Conservation (phyloP, 2,888 invertebrate genomes). For the Muscina levida region DNA sequence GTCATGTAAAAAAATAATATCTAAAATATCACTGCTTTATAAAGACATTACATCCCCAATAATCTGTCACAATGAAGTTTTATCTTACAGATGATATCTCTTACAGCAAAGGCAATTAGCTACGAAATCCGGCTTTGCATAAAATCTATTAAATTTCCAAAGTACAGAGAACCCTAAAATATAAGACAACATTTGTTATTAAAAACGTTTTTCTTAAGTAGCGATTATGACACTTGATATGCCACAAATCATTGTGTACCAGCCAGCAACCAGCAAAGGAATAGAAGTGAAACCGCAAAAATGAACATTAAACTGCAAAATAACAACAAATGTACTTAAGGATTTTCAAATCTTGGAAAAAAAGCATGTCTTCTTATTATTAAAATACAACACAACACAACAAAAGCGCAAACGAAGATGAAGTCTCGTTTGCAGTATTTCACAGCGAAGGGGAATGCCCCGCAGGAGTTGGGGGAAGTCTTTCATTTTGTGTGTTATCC, state of each 20-base stretch:
- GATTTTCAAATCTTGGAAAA: constrained; percentile 32
- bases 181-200: constrained; percentile 44
- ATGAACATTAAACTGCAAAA: constrained; percentile 36
- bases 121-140: constrained; percentile 49
- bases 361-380: constrained; percentile 48
- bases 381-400: constrained; percentile 43
- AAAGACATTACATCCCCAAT: neutral
- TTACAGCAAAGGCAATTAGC: constrained; percentile 15
- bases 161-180: constrained; percentile 25
- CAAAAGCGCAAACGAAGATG: constrained; percentile 23
- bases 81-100: neutral
- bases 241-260: constrained; percentile 60
- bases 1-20: no score
- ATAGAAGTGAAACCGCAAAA: constrained; percentile 38
- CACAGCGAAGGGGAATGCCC: constrained; percentile 9
- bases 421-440: constrained; percentile 2
- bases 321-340: constrained; percentile 54
- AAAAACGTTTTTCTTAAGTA: constrained; percentile 62
- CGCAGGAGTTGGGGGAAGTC: constrained; percentile 15
- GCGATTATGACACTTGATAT: constrained; percentile 66
- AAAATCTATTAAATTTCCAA: constrained; percentile 40
- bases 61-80: constrained; percentile 6
- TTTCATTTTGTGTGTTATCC: constrained; percentile 45
- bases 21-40: neutral
- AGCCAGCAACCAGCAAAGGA: constrained; percentile 11